Evolutionary conservation across 2,888 invertebrate species (phyloP), one percentile per base, ranked within the genome.

Genomic region (Tenthredo amoena): DNA sequence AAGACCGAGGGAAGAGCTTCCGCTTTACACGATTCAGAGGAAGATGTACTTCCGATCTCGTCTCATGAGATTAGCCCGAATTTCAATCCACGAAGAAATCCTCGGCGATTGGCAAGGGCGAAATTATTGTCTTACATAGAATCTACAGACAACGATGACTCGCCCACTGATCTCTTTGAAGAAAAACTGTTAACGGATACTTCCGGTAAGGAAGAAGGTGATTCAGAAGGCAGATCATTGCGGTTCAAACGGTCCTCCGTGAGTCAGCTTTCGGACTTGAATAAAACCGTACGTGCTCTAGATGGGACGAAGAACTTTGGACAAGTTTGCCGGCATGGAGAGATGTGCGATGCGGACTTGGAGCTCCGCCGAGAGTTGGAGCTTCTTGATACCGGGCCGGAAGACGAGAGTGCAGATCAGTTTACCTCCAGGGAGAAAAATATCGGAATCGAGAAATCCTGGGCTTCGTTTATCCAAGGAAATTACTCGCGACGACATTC

Each of bases 321-420:
- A 47, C 68, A 43, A 65, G 71, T 47, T 83, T 71, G 83, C 68
- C 65, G 83, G 83, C 43, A 83, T 83, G 83, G 83, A 83, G 83
- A 83, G 83, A 83, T 83, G 83, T 83, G 31, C n/a, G 83, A 65
- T n/a, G 50, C 68, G 50, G 83, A 81, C 40, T 43, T 81, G 81
- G 81, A 65, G 83, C 83, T 83, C 83, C 83, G 65, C 83, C 83
- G 83, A 47, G 83, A 83, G 68, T 83, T 83, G 83, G 83, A 83
- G 50, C 83, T 71, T 37, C 68, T 83, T 31, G 83, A 83, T 40
- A 71, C 47, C 55, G 83, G 71, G 4, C 26, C 68, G 47, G 55
- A 40, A 47, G 83, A 83, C 65, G 47, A 47, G 3, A 9, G 34
- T 21, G 18, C 6, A 12, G 21, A 62, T 62, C 81, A 62, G 9